Base-by-base conservation (phyloP, 2,888 invertebrate species). In the Hypomecis atomaria region DNA sequence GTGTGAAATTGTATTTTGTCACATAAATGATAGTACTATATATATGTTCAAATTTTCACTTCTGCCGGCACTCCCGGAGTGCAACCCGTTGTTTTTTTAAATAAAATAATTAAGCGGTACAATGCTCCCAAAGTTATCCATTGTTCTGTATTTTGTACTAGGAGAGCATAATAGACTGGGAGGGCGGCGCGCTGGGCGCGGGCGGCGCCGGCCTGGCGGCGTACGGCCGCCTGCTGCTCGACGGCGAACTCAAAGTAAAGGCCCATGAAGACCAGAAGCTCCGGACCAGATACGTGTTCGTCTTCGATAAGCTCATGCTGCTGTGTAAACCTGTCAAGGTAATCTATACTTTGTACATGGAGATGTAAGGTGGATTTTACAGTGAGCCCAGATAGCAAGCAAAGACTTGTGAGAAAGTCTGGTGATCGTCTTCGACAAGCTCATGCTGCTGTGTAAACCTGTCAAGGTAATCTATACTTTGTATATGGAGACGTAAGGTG, bases 251-350 rank as follows among this genome's bases (percentile, higher is more conserved):
- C 44, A 96, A 97, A 90, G 97, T 99, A 43, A 96, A 97, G 86
- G 96, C 96, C 56, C 98, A 98, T 83, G 96, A 96, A 79, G 97
- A 97, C 88, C 98, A 97, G 86, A 97, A 97, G 86, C 93, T 96
- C 10, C 95, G 96, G 82, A 94, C 95, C 54, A 94, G 99, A 84
- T 99, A 99, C 87, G 97, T 98, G 37, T 99, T 99, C 92, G 96
- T 99, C 63, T 99, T 99, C 88, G 99, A 99, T 89, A 98, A 98
- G 93, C 97, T 98, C 69, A 96, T 99, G 93, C 95, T 99, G 80
- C 96, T 98, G 85, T 98, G 98, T 89, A 98, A 98, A 89, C 94
- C 96, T 9, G 94, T 95, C 44, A 95, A 96, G 94, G 69, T 71
- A 57, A 57, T 49, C 5, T 55, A 10, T 33, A 47, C 6, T 11